phyloP scores from a whole-genome alignment of 1,140 invertebrate genomes.

The Zaprionus kolodkinae region DNA sequence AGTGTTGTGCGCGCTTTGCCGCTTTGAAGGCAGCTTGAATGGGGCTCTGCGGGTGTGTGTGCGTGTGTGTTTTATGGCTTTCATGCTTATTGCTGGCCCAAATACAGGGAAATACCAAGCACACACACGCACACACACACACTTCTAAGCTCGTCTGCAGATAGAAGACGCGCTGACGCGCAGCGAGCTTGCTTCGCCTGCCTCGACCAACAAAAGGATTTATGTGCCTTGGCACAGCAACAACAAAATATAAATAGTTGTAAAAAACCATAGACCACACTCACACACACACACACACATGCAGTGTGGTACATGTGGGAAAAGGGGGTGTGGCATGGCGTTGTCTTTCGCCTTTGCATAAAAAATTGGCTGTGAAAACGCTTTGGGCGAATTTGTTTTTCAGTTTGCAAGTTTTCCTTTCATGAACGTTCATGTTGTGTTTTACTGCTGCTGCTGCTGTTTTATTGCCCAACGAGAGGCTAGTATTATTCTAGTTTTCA shows the following conservation, averaged over 20 bases:
- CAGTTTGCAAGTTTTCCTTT: constrained; percentile 56
- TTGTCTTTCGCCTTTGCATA: constrained; percentile 78
- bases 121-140: constrained; percentile 21
- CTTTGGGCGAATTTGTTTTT: constrained; percentile 76
- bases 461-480: constrained; percentile 20
- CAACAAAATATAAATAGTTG: constrained; percentile 52
- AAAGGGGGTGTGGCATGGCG: constrained; percentile 13
- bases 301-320: constrained; percentile 18
- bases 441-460: constrained; percentile 36
- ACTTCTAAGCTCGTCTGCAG: not conserved
- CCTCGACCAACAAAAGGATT: constrained; percentile 66
- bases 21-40: constrained; percentile 8
- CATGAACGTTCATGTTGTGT: constrained; percentile 50
- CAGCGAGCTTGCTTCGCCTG: constrained; percentile 16
- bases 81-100: constrained; percentile 67
- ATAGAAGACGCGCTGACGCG: constrained; percentile 20
- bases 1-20: constrained; percentile 11
- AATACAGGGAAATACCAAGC: constrained; percentile 48
- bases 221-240: constrained; percentile 61
- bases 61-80: constrained; percentile 58
- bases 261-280: constrained; percentile 57
- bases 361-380: constrained; percentile 81
- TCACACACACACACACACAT: not conserved
- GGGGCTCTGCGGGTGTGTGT: constrained; percentile 15
- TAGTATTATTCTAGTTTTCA: constrained; percentile 22